Evolutionary conservation across 2,113 vertebrate genomes (phyloP), one percentile per base, ranked within the genome.

Genomic region (Nibea albiflora): DNA sequence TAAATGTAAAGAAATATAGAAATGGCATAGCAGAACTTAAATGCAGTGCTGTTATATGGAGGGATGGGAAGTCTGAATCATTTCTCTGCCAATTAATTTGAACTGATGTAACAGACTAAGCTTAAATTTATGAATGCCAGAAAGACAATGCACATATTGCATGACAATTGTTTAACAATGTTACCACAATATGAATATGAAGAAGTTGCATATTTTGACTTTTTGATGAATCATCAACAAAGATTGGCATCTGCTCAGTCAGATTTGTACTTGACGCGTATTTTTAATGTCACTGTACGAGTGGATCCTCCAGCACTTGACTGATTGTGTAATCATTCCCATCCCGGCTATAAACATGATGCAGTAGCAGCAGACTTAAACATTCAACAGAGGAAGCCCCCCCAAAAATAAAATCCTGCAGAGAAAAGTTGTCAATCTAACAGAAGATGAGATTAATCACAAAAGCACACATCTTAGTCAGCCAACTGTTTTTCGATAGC

Each of bases 361-460:
- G 62, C 75, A 73, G 71, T 52, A 80, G 77, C 76, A 83, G 80
- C 53, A 89, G 66, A 57, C 66, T 81, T 42, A 47, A 78, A 82
- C 76, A 86, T 88, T 85, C 74, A 86, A 66, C 26, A 90, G 61
- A 84, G 65, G 80, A 87, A 91, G 75, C 80, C 76, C 77, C 26
- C 35, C 8, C 1, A 76, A 66, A 80, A 68, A 35, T 14, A 66
- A 65, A 73, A 76, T 64, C 67, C 64, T 69, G 61, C 46, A 66
- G 64, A 74, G 67, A 81, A 81, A 78, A 20, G 49, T 22, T 70
- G 54, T 46, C 70, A 76, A 49, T 56, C 57, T n/a, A 68, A 44
- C 65, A 62, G 0, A 67, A 61, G 50, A 63, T 28, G 64, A 73
- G 52, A 70, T 68, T 73, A 53, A 79, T 74, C 73, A 83, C 26